Evolutionary conservation across 2,888 invertebrate species (phyloP).

Genomic region (Charanyca ferruginea): DNA sequence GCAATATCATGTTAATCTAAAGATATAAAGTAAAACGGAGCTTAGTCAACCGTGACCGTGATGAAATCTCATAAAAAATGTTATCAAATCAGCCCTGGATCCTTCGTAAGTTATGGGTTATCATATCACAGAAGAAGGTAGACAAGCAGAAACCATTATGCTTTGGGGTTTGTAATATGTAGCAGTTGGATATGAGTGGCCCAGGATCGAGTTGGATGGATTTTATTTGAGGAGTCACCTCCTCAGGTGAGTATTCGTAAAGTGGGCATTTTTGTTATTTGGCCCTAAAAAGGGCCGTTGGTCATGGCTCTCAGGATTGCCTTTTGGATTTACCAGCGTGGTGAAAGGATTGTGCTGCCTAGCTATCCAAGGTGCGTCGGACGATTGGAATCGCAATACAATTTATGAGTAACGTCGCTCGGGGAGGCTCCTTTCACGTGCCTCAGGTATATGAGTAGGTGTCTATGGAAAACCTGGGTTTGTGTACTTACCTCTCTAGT

Average conservation of each 20-base stretch:
- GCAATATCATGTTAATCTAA: conserved; percentile 5
- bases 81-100: conserved; percentile 2
- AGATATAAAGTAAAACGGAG: background rate
- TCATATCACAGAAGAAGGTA: conserved; percentile 16
- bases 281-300: no score
- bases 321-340: no score
- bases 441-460: no score
- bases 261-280: no score
- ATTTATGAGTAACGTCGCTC: no score
- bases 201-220: background rate
- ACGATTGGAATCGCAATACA: no score
- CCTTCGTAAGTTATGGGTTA: conserved; percentile 15
- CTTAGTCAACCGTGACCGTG: conserved; percentile 6
- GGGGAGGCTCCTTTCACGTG: no score
- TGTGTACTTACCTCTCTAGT: conserved; percentile 94
- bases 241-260: no score
- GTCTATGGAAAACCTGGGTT: background rate
- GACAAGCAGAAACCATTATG: background rate
- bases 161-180: background rate
- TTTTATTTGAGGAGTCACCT: no score
- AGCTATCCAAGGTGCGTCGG: no score
- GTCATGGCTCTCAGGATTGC: no score
- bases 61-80: conserved; percentile 16
- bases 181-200: background rate
- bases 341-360: no score